Evolutionary conservation across 2,888 invertebrate genomes (phyloP), one percentile per base, ranked within the genome.

Genomic region (Apantesis nais): DNA sequence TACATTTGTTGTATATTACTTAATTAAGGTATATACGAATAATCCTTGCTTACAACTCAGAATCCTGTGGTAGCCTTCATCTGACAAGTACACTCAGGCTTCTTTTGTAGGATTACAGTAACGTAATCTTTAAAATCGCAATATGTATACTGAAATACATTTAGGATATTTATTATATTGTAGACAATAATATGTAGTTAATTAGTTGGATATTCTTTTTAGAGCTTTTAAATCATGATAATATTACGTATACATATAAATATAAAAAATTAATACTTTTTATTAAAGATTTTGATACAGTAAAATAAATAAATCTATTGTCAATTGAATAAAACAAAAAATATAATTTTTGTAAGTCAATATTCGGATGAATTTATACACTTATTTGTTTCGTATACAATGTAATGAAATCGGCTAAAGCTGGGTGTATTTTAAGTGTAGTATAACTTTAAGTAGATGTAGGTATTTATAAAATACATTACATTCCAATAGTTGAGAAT

Each of bases 371-470:
- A 55, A 25, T 65, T 61, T 66, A 29, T 31, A 60, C 14, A 61
- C 12, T 16, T 58, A 61, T 58, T 29, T 62, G 44, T 66, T 66
- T 62, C 7, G 58, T 60, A 31, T 44, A 62, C n/a, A 61, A 31
- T 55, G 39, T 52, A 31, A 62, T 37, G 37, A 19, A 68, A 19
- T 61, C 44, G 70, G 58, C 62, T 71, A 62, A 68, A 41, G 62
- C 66, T 68, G 72, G 72, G 70, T 62, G 58, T 74, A 77, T 58
- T 62, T 72, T 68, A 73, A 58, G 29, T 29, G 14, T 67, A 64
- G 62, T 19, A 31, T 68, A 70, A 64, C 64, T 55, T 16, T 67
- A 52, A 67, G 34, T 64, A 55, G 58, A n/a, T n/a, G n/a, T 62
- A 55, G 55, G 66, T 70, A 67, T 77, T 29, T 74, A 55, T 60